Conservation (phyloP, 23 tunicate genomes). For the Ciona savignyi region DNA sequence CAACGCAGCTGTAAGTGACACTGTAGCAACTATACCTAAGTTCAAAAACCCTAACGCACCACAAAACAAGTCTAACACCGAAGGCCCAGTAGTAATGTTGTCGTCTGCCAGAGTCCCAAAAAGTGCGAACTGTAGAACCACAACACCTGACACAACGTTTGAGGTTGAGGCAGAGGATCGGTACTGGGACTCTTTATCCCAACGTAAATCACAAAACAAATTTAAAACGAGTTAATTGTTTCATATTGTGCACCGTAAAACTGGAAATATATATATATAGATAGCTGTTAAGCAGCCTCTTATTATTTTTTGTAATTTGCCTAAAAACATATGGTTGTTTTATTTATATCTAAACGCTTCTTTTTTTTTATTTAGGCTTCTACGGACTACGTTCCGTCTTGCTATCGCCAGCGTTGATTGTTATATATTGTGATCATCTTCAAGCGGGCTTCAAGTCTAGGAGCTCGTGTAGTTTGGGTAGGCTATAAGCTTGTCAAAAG, state of each 20-base stretch:
- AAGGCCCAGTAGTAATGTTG: neutral
- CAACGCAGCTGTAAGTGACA: slow-evolving; percentile 48
- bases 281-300: no score
- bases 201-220: neutral
- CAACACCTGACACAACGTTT: slow-evolving; percentile 39
- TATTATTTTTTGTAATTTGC: no score
- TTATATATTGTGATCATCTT: neutral
- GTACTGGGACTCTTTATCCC: slow-evolving; percentile 47
- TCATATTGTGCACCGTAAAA: no score
- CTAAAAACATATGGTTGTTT: neutral
- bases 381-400: slow-evolving; percentile 3
- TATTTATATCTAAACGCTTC: neutral
- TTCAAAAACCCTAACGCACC: neutral
- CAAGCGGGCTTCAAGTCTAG: neutral
- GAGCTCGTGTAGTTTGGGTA: no score
- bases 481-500: neutral
- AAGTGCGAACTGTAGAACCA: slow-evolving; percentile 1
- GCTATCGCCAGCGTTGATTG: slow-evolving; percentile 26
- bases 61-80: neutral
- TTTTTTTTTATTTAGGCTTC: slow-evolving; percentile 9
- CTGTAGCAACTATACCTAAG: neutral
- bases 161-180: slow-evolving; percentile 59
- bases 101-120: slow-evolving; percentile 27
- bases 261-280: no score
- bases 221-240: neutral